Percentiles rank a stretch among this genome's conserved stretches.
Evolutionary conservation across 2,797 vertebrate species (phyloP).

Genomic region (Cygnus olor): DNA sequence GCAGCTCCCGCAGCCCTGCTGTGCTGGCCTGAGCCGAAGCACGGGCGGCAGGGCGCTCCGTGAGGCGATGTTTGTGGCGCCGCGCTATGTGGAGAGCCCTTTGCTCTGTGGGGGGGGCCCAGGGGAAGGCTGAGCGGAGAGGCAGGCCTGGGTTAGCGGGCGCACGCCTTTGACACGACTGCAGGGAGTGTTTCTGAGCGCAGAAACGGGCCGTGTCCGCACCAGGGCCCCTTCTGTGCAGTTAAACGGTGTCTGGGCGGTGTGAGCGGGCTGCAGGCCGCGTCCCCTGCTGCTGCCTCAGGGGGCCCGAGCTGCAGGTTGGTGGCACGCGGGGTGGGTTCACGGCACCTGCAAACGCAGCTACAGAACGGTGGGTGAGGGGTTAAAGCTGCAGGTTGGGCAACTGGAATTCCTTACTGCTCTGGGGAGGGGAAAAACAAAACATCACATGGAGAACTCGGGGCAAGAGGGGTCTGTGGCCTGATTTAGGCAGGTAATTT

Average conservation of each 20-base stretch:
- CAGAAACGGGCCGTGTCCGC: background rate
- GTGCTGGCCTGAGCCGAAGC: background rate
- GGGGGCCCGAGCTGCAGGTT: too few species aligned
- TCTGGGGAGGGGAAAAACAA: background rate
- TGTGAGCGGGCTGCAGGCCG: background rate
- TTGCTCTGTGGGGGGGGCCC: background rate
- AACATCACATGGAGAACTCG: background rate
- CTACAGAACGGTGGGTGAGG: background rate
- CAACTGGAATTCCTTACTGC: background rate
- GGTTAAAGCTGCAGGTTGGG: background rate
- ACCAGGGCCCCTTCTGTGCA: background rate
- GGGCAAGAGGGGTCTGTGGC: background rate
- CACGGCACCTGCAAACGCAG: fast-evolving
- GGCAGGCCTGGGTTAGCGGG: background rate
- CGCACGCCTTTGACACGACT: fast-evolving
- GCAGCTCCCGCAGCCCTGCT: background rate
- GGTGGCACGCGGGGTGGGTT: too few species aligned
- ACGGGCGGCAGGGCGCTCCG: too few species aligned
- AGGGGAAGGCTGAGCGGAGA: background rate
- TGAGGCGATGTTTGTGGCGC: too few species aligned
- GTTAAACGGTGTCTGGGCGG: fast-evolving
- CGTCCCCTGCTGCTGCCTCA: background rate
- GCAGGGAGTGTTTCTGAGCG: background rate
- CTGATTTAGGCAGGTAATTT: background rate
- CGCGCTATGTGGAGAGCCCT: fast-evolving